Evolutionary conservation across 2,888 invertebrate genomes (phyloP).

Genomic region (Drosophila yooni): DNA sequence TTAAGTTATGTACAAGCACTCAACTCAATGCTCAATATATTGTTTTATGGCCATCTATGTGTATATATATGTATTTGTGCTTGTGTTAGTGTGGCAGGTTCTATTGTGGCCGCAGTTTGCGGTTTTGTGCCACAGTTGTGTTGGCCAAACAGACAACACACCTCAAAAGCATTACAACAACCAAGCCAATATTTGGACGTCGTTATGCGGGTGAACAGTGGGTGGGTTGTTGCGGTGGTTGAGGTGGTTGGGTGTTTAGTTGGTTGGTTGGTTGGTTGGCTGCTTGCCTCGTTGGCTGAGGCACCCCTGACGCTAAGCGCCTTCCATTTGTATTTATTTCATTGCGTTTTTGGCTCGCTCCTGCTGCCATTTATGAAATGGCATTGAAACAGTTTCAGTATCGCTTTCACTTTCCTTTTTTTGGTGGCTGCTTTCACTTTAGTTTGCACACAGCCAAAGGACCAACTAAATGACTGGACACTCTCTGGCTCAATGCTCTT

Average conservation of each 20-base stretch:
- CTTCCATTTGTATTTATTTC: constrained; percentile 77
- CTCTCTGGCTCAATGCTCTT: constrained; percentile 63
- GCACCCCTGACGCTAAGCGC: constrained; percentile 34
- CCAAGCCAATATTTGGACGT: constrained; percentile 75
- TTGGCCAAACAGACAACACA: constrained; percentile 71
- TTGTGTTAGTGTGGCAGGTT: constrained; percentile 5
- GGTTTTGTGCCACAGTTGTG: constrained; percentile 46
- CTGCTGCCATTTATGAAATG: constrained; percentile 73
- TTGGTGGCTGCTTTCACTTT: constrained; percentile 41
- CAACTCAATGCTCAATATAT: constrained; percentile 13
- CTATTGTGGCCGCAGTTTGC: constrained; percentile 35
- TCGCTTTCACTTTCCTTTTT: constrained; percentile 25
- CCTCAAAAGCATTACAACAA: constrained; percentile 80
- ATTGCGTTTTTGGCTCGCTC: constrained; percentile 64
- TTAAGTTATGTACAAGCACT: constrained; percentile 41
- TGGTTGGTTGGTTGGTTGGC: neutral
- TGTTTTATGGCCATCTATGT: neutral
- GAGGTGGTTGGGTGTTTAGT: neutral
- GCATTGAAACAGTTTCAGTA: constrained; percentile 68
- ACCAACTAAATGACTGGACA: constrained; percentile 35
- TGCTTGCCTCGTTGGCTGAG: neutral
- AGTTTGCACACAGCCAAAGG: constrained; percentile 28
- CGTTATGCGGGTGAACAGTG: constrained; percentile 58
- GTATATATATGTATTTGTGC: neutral
- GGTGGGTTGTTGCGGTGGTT: constrained; percentile 1